Base-by-base conservation (phyloP, 2,888 invertebrate species). In the Lepidocyrtinus sp. region DNA sequence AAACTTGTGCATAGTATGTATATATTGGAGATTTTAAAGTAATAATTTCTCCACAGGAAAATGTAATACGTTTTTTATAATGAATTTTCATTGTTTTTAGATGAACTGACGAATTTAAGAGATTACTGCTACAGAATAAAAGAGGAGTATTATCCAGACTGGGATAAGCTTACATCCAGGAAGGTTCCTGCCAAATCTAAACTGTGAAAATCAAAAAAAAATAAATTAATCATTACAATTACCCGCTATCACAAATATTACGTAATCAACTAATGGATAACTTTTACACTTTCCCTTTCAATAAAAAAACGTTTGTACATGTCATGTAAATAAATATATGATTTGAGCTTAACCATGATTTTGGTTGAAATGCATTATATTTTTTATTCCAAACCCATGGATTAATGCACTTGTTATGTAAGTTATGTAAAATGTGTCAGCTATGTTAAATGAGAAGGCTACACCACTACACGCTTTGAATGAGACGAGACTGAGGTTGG, bases 1-100 rank as follows among this genome's bases (percentile, higher is more conserved):
- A 75, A 80, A 64, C 64, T 86, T 22, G 27, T 87, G 2, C 81
- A 85, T 65, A 82, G 87, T 86, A 83, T 55, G 76, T 12, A 36
- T 36, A 7, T n/a, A 24, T 26, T 5, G 45, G 19, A 68, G 22
- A 63, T 21, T n/a, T 59, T 25, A 26, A 27, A 26, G 27, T 5
- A n/a, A 27, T 21, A 24, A 12, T 9, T 63, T 63, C 12, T 63
- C 24, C 24, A 21, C 63, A 9, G 5, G 19, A 21, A 9, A 63
- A 7, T 36, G 5, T 36, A 7, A 36, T 12, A n/a, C n/a, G n/a
- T n/a, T n/a, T n/a, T n/a, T n/a, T n/a, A n/a, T n/a, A n/a, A 63
- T 77, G 63, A 17, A 55, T 22, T 22, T 21, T 2, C 3, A 45
- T 21, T 19, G 74, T 61, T 75, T 71, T 24, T 17, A 82, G 82